Conservation (phyloP, 1,140 invertebrate genomes). For the Cherax destructor region DNA sequence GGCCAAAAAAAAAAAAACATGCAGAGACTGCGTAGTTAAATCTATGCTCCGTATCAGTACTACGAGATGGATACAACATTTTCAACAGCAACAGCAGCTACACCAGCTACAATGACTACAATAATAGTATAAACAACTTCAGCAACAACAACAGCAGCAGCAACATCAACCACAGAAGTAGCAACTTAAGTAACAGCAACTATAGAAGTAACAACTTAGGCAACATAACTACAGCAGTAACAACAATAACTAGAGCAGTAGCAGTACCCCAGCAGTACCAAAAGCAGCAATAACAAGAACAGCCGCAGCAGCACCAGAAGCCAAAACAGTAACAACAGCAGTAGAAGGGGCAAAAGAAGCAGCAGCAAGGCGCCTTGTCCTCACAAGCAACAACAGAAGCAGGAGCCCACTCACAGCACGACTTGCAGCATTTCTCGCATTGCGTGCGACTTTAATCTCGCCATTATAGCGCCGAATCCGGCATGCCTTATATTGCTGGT, state of each 20-base stretch:
- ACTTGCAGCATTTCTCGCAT: constrained; percentile 21
- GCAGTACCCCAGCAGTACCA: neutral
- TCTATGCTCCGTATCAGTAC: too few species aligned
- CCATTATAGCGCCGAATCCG: constrained; percentile 16
- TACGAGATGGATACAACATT: too few species aligned
- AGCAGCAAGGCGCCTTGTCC: neutral
- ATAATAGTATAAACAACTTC: neutral
- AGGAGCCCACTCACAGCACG: neutral
- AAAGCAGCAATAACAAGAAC: neutral
- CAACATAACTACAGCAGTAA: neutral
- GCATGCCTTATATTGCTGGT: constrained; percentile 6
- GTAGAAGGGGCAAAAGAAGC: neutral
- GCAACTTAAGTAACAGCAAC: too few species aligned
- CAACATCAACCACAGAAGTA: neutral
- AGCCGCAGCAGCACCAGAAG: neutral
- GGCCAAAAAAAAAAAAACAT: too few species aligned
- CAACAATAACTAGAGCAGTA: neutral
- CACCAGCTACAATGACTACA: neutral
- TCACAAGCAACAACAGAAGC: neutral
- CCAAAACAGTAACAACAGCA: neutral
- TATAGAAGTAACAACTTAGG: too few species aligned
- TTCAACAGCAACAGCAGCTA: too few species aligned
- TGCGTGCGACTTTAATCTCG: constrained; percentile 37
- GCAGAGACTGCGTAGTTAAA: too few species aligned
- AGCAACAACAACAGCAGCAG: neutral